Evolutionary conservation across 1,140 invertebrate species (phyloP).

Genomic region (Trichomalopsis sarcophagae): DNA sequence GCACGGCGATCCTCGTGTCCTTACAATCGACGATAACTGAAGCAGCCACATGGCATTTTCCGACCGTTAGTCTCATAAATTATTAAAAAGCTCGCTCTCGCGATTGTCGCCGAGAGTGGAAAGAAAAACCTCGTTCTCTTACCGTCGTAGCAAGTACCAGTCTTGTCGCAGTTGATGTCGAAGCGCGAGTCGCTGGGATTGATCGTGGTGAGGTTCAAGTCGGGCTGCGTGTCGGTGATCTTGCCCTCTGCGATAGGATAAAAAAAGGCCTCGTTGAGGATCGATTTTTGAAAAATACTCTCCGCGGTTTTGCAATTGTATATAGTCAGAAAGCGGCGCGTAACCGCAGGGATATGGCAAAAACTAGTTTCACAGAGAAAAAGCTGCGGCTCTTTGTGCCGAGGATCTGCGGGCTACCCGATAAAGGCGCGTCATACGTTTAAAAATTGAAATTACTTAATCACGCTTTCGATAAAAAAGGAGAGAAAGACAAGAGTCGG

Average conservation of each 20-base stretch:
- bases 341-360: too few species aligned
- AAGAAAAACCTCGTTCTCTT: conserved; percentile 56
- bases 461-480: not conserved
- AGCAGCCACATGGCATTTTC: conserved; percentile 58
- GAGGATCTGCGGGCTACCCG: not conserved
- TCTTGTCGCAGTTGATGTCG: conserved; percentile 93
- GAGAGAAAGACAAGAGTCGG: too few species aligned
- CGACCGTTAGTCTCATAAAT: conserved; percentile 4
- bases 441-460: not conserved
- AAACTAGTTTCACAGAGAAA: not conserved
- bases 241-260: conserved; percentile 53
- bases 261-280: conserved; percentile 7
- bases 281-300: not conserved
- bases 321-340: too few species aligned
- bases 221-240: conserved; percentile 30
- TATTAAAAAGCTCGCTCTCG: not conserved
- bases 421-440: not conserved
- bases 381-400: not conserved
- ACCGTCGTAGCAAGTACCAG: conserved; percentile 96
- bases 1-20: conserved; percentile 93
- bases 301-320: not conserved
- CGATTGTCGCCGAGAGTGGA: not conserved
- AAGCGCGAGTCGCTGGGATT: conserved; percentile 75
- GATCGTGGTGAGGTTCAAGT: conserved; percentile 28
- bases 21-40: conserved; percentile 95